Evolutionary conservation across 2,113 vertebrate species (phyloP), one percentile per base, ranked within the genome.

Genomic region (Microcebus tavaratra): DNA sequence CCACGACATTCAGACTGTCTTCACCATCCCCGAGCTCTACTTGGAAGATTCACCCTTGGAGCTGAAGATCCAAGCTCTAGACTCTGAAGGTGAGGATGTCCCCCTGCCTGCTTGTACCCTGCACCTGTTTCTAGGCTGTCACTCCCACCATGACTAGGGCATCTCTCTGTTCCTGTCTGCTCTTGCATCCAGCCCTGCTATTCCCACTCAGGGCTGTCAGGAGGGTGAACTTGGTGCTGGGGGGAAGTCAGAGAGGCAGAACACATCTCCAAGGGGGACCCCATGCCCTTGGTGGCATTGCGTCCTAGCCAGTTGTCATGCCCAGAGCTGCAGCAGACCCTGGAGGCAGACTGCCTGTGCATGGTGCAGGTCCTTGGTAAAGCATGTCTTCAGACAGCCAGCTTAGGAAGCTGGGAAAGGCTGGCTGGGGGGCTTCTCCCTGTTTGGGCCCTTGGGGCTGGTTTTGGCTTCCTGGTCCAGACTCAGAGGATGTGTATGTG

Each of bases 11-110:
- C 99, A 99, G 95, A 99, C 99, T 0, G 99, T 99, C 72, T 99
- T 99, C 42, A 99, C 99, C 18, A 99, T 99, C 15, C 99, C 99
- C 15, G 99, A 99, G 94, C 99, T 99, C 1, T 99, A 99, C 94
- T 98, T 99, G 9, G 99, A 99, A 97, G 99, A 99, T 97, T 99
- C 99, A 0, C 99, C 99, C 0, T 98, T 99, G 96, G 98, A 99
- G 83, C 99, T 99, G 89, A 99, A 98, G 98, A 99, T 99, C 95
- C 98, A 99, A 45, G 99, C 99, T 34, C 98, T 99, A 97, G 99
- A 99, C 98, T 99, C 99, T 0, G 99, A 99, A 99, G 99, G 99
- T 99, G 96, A 97, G 23, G 13, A 6, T 0, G 1, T 3, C n/a
- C 21, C n/a, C 21, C 53, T 8, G 59, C 36, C 25, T 53, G 25